Base-by-base conservation (phyloP, 2,888 invertebrate species). In the Cyrtodaria siliqua region DNA sequence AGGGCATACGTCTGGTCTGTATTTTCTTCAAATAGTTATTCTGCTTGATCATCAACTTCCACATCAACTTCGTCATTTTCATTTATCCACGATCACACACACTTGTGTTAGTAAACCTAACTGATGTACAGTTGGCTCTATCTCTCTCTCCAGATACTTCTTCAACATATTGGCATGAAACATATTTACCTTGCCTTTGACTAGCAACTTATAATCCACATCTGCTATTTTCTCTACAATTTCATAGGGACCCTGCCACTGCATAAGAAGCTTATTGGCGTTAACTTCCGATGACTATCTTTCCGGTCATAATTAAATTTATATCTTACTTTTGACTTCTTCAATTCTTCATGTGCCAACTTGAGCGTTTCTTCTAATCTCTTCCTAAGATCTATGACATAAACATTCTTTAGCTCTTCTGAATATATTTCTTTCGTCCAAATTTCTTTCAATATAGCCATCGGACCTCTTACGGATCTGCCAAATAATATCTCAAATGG, bases 211-310 rank as follows among this genome's bases (percentile, higher is more conserved):
- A 56, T 79, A 79, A 50, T 82, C 77, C 14, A 50, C 44, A 6
- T 56, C 18, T 42, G 61, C 61, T 23, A 74, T 26, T 12, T 26
- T 57, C 20, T 53, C 70, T 44, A 66, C 52, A 8, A 79, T 67
- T n/a, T 23, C 40, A 49, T 52, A 79, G 27, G 81, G 79, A 14
- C 77, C 75, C 50, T 70, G 61, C 79, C 75, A 82, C 23, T 78
- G 79, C 40, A 79, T 47, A 3, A 78, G 40, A n/a, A 81, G 55
- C 53, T 85, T 86, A 67, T 85, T 86, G 3, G 61, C n/a, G 64
- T 62, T 20, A 83, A 68, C 2, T 38, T 38, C 49, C 66, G 47
- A 2, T 9, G 12, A 47, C 50, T 77, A 6, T 77, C 61, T 40
- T 69, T 83, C 16, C 42, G 27, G 44, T 86, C 82, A 60, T 72